Conservation (phyloP, 2,888 invertebrate species). For the Eilema sororculum region DNA sequence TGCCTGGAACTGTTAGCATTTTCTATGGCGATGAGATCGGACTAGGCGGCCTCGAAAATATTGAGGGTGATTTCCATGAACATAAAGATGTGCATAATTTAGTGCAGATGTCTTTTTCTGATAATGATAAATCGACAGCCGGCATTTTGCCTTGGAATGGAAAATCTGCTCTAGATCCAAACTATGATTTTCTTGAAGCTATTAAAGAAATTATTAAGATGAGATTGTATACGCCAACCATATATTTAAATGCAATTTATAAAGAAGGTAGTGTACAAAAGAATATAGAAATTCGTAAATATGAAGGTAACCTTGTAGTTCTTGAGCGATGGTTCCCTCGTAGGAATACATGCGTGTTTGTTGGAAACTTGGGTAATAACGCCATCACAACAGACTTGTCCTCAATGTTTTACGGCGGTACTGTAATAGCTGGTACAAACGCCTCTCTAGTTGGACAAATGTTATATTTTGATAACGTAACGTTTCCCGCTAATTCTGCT, state of each 20-base stretch:
- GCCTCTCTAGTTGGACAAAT: conserved; percentile 70
- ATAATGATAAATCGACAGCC: conserved; percentile 69
- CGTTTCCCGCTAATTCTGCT: conserved; percentile 79
- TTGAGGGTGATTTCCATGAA: conserved; percentile 87
- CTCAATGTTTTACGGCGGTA: conserved; percentile 91
- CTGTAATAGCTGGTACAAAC: conserved; percentile 78
- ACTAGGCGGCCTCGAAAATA: conserved; percentile 86
- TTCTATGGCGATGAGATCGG: conserved; percentile 97
- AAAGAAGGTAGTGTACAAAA: conserved; percentile 88
- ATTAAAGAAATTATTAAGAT: conserved; percentile 88
- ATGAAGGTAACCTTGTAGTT: conserved; percentile 89
- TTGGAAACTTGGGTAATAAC: conserved; percentile 90
- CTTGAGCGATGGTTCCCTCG: conserved; percentile 93
- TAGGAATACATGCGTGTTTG: conserved; percentile 91
- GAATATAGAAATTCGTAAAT: conserved; percentile 90
- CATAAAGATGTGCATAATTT: conserved; percentile 89
- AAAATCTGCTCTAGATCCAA: conserved; percentile 79
- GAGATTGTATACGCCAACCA: conserved; percentile 89
- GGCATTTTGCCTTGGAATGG: conserved; percentile 90
- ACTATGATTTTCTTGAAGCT: conserved; percentile 83
- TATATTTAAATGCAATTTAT: conserved; percentile 90
- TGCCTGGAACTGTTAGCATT: conserved; percentile 95
- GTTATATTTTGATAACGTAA: conserved; percentile 78
- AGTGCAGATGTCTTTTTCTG: conserved; percentile 90
- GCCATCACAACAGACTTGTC: conserved; percentile 90